phyloP scores from a whole-genome alignment of 2,888 invertebrate genomes.

The Agonopterix alstromeriana region DNA sequence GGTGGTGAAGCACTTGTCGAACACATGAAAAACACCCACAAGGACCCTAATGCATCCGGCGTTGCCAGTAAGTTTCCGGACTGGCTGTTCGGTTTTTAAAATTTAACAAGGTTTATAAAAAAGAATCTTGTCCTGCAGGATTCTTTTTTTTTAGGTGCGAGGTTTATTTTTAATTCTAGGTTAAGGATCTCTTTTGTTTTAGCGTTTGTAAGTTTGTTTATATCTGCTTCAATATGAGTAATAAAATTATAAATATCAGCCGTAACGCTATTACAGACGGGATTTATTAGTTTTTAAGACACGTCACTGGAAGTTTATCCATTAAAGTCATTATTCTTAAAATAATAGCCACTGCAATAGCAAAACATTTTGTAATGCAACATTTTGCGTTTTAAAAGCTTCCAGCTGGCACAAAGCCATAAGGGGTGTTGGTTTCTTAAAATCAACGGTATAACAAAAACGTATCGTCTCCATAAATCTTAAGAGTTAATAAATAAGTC shows the following conservation, averaged over 20 bases:
- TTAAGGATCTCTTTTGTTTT: constrained; percentile 25
- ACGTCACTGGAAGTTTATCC: constrained; percentile 64
- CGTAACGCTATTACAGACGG: constrained; percentile 36
- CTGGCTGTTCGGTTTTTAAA: constrained; percentile 24
- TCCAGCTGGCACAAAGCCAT: constrained; percentile 72
- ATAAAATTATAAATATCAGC: constrained; percentile 11
- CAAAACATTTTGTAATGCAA: constrained; percentile 35
- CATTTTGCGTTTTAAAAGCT: constrained; percentile 49
- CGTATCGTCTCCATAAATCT: constrained; percentile 72
- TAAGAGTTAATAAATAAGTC: constrained; percentile 54
- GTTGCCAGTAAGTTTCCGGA: constrained; percentile 88
- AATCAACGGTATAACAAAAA: constrained; percentile 66
- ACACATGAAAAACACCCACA: constrained; percentile 97
- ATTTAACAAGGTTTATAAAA: background rate
- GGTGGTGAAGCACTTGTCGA: constrained; percentile 95
- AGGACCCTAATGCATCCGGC: constrained; percentile 92
- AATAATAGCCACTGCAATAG: constrained; percentile 12
- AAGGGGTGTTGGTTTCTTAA: constrained; percentile 72
- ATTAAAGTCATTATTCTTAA: constrained; percentile 9
- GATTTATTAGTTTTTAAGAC: constrained; percentile 60
- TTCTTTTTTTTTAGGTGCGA: constrained; percentile 7
- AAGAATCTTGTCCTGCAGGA: constrained; percentile 2
- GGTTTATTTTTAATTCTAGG: constrained; percentile 3
- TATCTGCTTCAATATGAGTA: background rate
- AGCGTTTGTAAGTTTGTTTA: constrained; percentile 8